Evolutionary conservation across 2,797 vertebrate genomes (phyloP).

Genomic region (Pangasius djambal): DNA sequence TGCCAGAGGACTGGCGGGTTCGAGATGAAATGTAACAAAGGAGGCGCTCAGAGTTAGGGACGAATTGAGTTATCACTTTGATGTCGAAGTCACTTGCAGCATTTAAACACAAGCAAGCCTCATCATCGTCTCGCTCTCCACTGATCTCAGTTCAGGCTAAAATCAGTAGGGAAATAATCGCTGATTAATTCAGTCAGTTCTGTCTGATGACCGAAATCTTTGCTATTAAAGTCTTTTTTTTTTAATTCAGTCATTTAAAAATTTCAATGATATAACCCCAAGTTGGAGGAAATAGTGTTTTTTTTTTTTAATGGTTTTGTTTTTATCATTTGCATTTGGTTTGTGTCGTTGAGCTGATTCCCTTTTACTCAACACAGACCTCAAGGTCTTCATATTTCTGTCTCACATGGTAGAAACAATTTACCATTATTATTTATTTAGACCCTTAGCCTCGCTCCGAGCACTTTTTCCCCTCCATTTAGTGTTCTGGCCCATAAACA

Average conservation of each 20-base stretch:
- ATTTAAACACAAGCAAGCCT: background rate
- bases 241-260: background rate
- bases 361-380: background rate
- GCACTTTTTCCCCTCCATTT: constrained; percentile 35
- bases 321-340: background rate
- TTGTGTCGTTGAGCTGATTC: background rate
- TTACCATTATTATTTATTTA: constrained; percentile 55
- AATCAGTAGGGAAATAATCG: background rate
- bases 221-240: background rate
- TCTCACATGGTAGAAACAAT: constrained; percentile 19
- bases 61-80: background rate
- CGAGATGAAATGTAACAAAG: background rate
- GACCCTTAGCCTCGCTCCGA: constrained; percentile 34
- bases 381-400: background rate
- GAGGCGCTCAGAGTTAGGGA: too few relatives aligned
- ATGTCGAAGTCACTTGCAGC: background rate
- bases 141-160: background rate
- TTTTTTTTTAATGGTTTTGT: background rate
- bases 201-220: background rate
- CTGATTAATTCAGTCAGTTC: background rate
- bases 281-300: background rate
- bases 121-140: background rate
- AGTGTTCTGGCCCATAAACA: constrained; percentile 41
- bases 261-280: background rate
- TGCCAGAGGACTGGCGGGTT: background rate